Evolutionary conservation across 2,113 vertebrate species (phyloP), one percentile per base, ranked within the genome.

Genomic region (Platichthys stellatus): DNA sequence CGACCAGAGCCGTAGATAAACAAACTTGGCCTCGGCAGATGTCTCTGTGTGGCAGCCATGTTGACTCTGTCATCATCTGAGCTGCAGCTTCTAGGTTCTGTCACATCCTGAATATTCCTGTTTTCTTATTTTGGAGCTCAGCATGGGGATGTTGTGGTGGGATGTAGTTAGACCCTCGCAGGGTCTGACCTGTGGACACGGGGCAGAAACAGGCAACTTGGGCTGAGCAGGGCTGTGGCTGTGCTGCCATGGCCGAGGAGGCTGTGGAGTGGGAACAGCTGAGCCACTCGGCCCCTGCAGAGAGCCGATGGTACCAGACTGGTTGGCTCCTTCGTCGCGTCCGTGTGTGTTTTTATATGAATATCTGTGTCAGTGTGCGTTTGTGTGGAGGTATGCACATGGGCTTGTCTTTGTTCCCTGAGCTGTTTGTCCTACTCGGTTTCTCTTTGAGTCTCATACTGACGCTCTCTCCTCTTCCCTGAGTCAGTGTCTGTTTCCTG

Each of bases 1-100:
- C 71, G 81, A 87, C 76, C 70, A 38, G 88, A 84, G 86, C 90
- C 40, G 83, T 49, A 72, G 87, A 88, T 84, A 89, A 88, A 89
- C 83, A 85, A 5, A 54, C 71, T 81, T 59, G 76, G 78, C 81
- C 72, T 72, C 45, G 11, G 73, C 77, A 78, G 83, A 74, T 73
- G 75, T 64, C 63, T 49, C 61, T 38, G 53, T 53, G 53, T 4
- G 38, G 69, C 72, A 56, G 72, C 78, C 78, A 87, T 84, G 86
- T 84, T 84, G 67, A 69, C 63, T 77, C 56, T 59, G 56, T 72
- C 60, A 72, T 72, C 28, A 6, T 62, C 56, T 38, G 31, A 43
- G 69, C 75, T 35, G 68, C 5, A 20, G 71, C 63, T 66, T 82
- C 79, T 63, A 47, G 47, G 60, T 51, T 76, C 56, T 24, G 66